Conservation (phyloP, 1,140 invertebrate genomes). For the Drosophila arizonae region DNA sequence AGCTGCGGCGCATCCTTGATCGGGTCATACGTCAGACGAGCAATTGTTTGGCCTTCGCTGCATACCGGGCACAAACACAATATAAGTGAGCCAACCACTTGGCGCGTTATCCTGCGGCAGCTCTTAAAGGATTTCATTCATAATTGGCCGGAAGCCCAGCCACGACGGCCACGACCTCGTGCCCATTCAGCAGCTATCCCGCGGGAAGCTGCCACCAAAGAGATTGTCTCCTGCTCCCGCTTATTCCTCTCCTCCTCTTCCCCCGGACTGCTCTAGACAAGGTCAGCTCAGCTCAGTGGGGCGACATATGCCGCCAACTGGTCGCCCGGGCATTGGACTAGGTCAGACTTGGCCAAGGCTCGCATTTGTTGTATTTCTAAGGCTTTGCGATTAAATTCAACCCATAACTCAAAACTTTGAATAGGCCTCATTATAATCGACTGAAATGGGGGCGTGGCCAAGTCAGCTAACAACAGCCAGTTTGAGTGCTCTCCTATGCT, state of each 20-base stretch:
- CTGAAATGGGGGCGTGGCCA: constrained; percentile 1
- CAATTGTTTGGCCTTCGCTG: constrained; percentile 47
- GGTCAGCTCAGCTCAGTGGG: neutral
- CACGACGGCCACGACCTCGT: constrained; percentile 57
- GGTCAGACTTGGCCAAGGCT: constrained; percentile 1
- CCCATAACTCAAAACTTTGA: neutral
- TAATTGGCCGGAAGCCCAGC: constrained; percentile 61
- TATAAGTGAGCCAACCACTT: neutral
- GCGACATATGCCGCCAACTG: constrained; percentile 7
- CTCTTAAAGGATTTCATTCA: constrained; percentile 70
- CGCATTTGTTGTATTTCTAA: neutral
- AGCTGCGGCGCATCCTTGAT: constrained; percentile 63
- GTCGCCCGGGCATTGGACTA: constrained; percentile 8
- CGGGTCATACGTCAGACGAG: constrained; percentile 51
- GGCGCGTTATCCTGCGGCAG: constrained; percentile 11
- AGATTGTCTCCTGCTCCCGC: constrained; percentile 6
- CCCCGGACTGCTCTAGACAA: neutral
- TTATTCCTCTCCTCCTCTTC: neutral
- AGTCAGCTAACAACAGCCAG: too few relatives aligned
- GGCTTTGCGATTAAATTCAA: neutral
- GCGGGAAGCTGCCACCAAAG: constrained; percentile 45
- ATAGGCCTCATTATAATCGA: constrained; percentile 5
- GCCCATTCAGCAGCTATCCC: constrained; percentile 46
- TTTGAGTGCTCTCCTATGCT: too few relatives aligned
- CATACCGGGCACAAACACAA: constrained; percentile 9